These are phyloP conservation scores for Amphipyra tragopoginis DNA, from an alignment of 2,888 invertebrate genomes.

Conservation along the genomic window DNA sequence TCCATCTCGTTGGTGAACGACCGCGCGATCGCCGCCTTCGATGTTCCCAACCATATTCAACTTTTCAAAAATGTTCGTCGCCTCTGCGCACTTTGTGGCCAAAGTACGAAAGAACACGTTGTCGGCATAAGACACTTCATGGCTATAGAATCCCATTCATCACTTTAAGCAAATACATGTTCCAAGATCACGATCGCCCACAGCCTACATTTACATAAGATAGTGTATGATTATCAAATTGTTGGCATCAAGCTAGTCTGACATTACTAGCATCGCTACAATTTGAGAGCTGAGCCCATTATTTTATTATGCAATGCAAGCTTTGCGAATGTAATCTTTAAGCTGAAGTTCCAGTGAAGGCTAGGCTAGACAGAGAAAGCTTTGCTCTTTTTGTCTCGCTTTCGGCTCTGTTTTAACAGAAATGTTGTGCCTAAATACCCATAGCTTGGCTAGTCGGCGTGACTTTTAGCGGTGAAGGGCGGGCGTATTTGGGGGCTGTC, in stretches of 20 bases:
- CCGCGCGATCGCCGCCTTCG: too few species aligned
- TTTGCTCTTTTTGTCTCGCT: not conserved
- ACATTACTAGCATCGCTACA: conserved; percentile 22
- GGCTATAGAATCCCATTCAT: conserved; percentile 12
- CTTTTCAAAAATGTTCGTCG: too few species aligned
- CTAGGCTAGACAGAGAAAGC: not conserved
- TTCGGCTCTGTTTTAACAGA: too few species aligned
- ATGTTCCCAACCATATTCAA: too few species aligned
- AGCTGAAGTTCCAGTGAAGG: conserved; percentile 6
- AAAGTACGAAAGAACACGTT: too few species aligned
- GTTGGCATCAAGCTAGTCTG: conserved; percentile 22
- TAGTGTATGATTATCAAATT: conserved; percentile 37
- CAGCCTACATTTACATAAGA: conserved; percentile 32
- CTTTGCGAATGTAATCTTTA: conserved; percentile 36
- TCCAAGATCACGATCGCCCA: conserved; percentile 45
- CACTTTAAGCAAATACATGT: conserved; percentile 9
- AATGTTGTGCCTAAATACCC: too few species aligned
- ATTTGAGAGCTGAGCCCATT: conserved; percentile 41
- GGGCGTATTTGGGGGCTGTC: too few species aligned
- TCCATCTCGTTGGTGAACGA: too few species aligned
- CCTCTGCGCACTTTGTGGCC: too few species aligned
- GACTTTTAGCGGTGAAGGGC: too few species aligned
- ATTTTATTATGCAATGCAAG: conserved; percentile 50
- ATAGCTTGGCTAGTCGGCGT: too few species aligned
- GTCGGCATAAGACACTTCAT: too few species aligned